Percentiles rank a stretch among this genome's conserved stretches.
phyloP scores from a whole-genome alignment of 2,888 invertebrate genomes.

The Caenorhabditis sp. region DNA sequence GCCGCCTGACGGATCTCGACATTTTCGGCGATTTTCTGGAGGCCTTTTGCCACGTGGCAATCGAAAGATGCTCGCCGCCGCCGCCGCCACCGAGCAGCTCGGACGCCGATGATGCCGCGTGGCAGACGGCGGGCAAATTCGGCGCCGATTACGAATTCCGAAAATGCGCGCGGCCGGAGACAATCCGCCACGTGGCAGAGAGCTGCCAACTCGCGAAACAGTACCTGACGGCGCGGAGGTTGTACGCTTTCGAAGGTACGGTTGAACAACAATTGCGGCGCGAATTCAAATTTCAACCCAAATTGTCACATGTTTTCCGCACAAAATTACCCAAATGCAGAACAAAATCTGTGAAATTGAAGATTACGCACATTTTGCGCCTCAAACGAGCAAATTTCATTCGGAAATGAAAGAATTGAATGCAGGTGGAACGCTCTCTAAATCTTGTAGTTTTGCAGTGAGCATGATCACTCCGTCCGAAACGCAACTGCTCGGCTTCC shows the following conservation, averaged over 20 bases:
- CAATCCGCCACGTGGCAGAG: conserved; percentile 29
- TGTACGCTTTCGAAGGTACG: conserved; percentile 33
- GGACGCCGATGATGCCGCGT: conserved; percentile 20
- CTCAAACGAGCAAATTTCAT: too few species aligned
- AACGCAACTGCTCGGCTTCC: conserved; percentile 41
- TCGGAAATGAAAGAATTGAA: too few species aligned
- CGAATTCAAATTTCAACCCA: too few species aligned
- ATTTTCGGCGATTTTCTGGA: conserved; percentile 39
- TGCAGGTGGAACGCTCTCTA: not conserved
- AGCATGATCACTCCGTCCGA: conserved; percentile 23
- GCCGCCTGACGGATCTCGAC: conserved; percentile 14
- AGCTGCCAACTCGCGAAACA: conserved; percentile 20
- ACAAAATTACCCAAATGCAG: too few species aligned
- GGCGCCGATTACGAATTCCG: conserved; percentile 24
- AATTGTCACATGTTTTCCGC: too few species aligned
- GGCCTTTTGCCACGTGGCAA: conserved; percentile 34
- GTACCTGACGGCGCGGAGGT: conserved; percentile 9
- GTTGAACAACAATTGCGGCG: not conserved
- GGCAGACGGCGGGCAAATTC: conserved; percentile 11
- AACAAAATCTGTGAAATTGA: too few species aligned
- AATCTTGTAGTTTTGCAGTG: conserved; percentile 2
- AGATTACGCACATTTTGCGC: too few species aligned
- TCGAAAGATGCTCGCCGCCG: conserved; percentile 36
- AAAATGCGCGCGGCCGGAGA: conserved; percentile 9
- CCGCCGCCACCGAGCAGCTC: conserved; percentile 9